Evolutionary conservation across 2,113 vertebrate species (phyloP).

Genomic region (Actenoides hombroni): DNA sequence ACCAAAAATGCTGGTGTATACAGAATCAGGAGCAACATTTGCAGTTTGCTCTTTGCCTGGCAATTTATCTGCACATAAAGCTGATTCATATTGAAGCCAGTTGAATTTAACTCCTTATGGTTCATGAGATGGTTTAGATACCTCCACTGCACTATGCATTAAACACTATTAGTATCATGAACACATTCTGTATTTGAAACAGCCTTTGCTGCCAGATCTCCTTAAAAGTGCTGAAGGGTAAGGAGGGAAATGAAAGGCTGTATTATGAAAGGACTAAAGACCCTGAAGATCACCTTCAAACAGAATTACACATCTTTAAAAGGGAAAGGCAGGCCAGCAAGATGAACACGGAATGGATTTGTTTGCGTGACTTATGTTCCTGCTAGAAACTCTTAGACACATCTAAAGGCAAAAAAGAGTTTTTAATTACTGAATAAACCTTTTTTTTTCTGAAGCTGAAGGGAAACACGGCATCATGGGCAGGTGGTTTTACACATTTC

Average conservation of each 20-base stretch:
- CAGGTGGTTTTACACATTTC: conserved; percentile 51
- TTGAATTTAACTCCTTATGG: conserved; percentile 56
- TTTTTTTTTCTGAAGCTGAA: conserved; percentile 40
- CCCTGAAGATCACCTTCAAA: background rate
- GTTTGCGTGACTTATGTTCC: background rate
- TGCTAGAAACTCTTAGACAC: background rate
- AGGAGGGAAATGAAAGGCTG: background rate
- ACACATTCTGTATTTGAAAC: background rate
- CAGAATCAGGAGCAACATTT: conserved; percentile 55
- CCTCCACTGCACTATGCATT: background rate
- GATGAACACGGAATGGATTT: background rate
- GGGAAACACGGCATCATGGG: conserved; percentile 23
- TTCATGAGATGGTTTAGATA: background rate
- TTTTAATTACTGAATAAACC: conserved; percentile 42
- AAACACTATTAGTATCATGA: background rate
- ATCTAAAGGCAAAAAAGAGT: background rate
- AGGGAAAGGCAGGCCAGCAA: background rate
- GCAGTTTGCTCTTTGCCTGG: conserved; percentile 57
- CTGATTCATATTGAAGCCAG: conserved; percentile 34
- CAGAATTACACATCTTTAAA: background rate
- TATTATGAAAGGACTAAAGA: background rate
- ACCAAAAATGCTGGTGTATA: conserved; percentile 57
- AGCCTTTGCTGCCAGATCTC: background rate
- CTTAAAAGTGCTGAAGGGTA: background rate
- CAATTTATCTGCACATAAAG: conserved; percentile 50